These are phyloP conservation scores for Thamnaconus septentrionalis DNA, from an alignment of 2,113 vertebrate species.

Conservation along the genomic window DNA sequence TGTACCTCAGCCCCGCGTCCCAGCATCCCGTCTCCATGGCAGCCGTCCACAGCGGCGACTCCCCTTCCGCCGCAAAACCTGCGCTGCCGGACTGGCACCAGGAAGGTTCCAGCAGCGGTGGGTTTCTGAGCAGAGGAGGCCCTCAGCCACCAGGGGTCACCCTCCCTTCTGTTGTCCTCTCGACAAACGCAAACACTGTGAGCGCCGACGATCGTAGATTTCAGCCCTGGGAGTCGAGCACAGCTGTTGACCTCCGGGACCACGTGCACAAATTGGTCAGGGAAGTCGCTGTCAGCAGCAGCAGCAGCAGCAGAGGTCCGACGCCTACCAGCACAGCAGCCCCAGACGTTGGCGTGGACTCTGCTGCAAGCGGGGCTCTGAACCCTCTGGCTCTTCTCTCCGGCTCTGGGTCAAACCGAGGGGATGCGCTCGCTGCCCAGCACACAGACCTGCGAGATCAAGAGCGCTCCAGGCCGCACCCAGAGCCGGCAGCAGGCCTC, in stretches of 20 bases:
- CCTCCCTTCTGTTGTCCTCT: conserved; percentile 23
- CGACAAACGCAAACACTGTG: conserved; percentile 38
- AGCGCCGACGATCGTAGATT: conserved; percentile 29
- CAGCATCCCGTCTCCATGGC: conserved; percentile 78
- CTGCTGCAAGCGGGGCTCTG: conserved; percentile 19
- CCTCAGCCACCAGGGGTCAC: conserved; percentile 22
- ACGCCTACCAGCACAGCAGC: conserved; percentile 24
- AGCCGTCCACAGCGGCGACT: conserved; percentile 64
- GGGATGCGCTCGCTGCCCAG: conserved; percentile 59
- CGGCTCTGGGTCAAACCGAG: conserved; percentile 43
- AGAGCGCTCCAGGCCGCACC: conserved; percentile 50
- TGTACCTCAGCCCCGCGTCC: conserved; percentile 77
- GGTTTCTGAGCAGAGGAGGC: conserved; percentile 39
- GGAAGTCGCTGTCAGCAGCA: conserved; percentile 37
- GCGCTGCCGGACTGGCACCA: conserved; percentile 41
- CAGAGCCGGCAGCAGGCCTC: conserved; percentile 49
- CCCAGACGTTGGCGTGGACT: conserved; percentile 36
- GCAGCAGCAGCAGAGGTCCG: conserved; percentile 13
- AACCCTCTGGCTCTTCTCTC: conserved; percentile 25
- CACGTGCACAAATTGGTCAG: conserved; percentile 25
- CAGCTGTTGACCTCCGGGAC: conserved; percentile 28
- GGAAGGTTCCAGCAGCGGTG: conserved; percentile 66
- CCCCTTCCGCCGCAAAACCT: conserved; percentile 24
- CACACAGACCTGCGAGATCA: conserved; percentile 63
- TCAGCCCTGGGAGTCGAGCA: conserved; percentile 25